Percentiles rank a stretch among this genome's conserved stretches.
Evolutionary conservation across 1,140 invertebrate species (phyloP).

Genomic region (Drosophila navojoa): DNA sequence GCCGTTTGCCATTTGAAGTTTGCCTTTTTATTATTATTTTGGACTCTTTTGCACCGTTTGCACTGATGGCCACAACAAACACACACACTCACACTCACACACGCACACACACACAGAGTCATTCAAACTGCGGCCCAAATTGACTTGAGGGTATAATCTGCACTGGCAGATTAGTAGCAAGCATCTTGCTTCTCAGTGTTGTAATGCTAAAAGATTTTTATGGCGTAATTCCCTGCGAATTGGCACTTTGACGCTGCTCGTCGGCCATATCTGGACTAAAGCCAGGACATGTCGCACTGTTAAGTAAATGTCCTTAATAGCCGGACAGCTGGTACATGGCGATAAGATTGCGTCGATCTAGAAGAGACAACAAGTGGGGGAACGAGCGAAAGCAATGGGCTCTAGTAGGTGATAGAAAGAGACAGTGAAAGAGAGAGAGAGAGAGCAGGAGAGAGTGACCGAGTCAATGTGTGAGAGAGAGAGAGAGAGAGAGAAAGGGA

Average conservation of each 20-base stretch:
- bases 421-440: too few relatives aligned
- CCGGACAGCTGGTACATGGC: not conserved
- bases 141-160: slow-evolving; percentile 62
- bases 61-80: slow-evolving; percentile 60
- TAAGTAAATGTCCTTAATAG: slow-evolving; percentile 44
- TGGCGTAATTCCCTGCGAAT: slow-evolving; percentile 61
- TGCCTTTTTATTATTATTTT: slow-evolving; percentile 25
- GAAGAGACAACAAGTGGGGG: not conserved
- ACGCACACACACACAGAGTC: not conserved
- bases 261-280: slow-evolving; percentile 33
- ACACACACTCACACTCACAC: slow-evolving; percentile 14
- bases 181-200: slow-evolving; percentile 37
- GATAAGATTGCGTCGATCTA: not conserved
- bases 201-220: slow-evolving; percentile 77
- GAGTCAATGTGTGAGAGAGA: too few relatives aligned
- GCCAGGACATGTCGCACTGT: slow-evolving; percentile 41
- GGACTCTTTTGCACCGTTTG: slow-evolving; percentile 64
- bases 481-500: too few relatives aligned
- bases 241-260: slow-evolving; percentile 24
- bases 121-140: slow-evolving; percentile 17
- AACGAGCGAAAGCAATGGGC: not conserved
- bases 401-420: too few relatives aligned
- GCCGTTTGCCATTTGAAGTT: slow-evolving; percentile 80
- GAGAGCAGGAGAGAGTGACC: too few relatives aligned
- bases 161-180: slow-evolving; percentile 67